Evolutionary conservation across 2,113 vertebrate genomes (phyloP).

Genomic region (Nycticryphes semicollaris): DNA sequence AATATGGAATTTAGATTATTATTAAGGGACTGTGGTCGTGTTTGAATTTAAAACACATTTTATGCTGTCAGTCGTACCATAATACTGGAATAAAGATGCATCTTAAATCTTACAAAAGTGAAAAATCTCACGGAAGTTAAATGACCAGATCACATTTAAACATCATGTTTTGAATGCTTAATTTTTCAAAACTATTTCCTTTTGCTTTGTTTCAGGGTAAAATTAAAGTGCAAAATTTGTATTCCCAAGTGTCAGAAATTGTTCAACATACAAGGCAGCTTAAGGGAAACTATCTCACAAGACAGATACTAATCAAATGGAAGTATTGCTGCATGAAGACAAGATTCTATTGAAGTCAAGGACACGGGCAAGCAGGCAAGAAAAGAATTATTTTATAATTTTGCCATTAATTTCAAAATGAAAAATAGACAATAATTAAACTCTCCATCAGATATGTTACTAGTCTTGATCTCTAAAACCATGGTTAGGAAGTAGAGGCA

Average conservation of each 20-base stretch:
- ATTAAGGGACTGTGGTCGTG: background rate
- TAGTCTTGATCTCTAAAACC: background rate
- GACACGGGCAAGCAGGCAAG: background rate
- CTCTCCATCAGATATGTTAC: background rate
- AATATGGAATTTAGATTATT: background rate
- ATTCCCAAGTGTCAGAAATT: background rate
- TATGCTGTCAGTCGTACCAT: background rate
- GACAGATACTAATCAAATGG: background rate
- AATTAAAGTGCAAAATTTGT: accelerated
- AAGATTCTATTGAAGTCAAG: background rate
- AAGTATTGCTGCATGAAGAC: background rate
- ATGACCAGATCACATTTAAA: background rate
- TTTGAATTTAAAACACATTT: background rate
- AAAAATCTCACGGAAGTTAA: background rate
- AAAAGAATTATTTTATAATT: background rate
- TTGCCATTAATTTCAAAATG: background rate
- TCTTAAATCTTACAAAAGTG: background rate
- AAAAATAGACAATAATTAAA: background rate
- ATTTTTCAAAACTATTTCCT: background rate
- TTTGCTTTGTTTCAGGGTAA: background rate
- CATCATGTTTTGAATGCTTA: background rate
- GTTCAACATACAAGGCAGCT: background rate
- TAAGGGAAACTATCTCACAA: background rate
- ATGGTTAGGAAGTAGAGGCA: background rate
- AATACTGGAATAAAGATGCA: background rate